Evolutionary conservation across 2,113 vertebrate genomes (phyloP).

Genomic region (Cephalopterus ornatus): DNA sequence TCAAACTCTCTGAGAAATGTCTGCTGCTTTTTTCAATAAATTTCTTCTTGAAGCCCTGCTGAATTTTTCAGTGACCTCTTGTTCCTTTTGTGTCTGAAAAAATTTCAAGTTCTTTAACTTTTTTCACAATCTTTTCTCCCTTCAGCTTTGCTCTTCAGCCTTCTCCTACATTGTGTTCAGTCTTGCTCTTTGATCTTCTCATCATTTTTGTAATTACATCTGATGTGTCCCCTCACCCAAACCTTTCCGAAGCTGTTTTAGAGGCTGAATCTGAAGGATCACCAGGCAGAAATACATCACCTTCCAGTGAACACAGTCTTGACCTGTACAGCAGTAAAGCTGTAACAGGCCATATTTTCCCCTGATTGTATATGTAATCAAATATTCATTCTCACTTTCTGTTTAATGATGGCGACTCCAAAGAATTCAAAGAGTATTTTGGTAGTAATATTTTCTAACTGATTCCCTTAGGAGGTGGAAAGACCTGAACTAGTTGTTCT

Average conservation of each 20-base stretch:
- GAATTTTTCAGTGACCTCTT: background rate
- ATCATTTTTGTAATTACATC: background rate
- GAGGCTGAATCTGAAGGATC: background rate
- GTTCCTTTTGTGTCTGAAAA: background rate
- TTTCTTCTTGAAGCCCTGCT: background rate
- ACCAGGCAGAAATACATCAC: background rate
- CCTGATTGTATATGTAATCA: background rate
- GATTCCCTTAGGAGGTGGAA: background rate
- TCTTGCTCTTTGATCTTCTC: background rate
- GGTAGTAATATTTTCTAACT: constrained; percentile 5
- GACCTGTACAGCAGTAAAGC: background rate
- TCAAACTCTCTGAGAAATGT: background rate
- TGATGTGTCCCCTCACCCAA: background rate
- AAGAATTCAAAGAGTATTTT: background rate
- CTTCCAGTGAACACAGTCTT: background rate
- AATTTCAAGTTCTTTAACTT: background rate
- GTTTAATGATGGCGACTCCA: background rate
- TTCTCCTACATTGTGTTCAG: background rate
- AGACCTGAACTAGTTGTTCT: background rate
- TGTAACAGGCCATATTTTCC: background rate
- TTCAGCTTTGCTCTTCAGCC: background rate
- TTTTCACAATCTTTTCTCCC: background rate
- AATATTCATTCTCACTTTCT: background rate
- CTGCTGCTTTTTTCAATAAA: constrained; percentile 11
- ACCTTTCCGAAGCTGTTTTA: background rate